phyloP scores from a whole-genome alignment of 2,113 vertebrate species.

The Kryptolebias marmoratus region DNA sequence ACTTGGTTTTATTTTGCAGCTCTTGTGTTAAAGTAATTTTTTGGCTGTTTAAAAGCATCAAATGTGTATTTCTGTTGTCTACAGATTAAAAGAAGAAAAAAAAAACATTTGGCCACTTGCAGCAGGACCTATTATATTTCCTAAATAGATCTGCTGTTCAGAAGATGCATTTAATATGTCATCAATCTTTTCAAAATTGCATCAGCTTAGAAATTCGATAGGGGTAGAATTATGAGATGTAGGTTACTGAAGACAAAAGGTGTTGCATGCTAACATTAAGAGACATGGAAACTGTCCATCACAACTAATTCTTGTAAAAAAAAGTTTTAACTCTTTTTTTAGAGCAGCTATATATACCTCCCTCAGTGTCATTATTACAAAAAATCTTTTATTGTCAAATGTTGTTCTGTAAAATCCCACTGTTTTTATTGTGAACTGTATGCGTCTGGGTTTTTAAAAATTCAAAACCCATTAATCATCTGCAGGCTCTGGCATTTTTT shows the following conservation, averaged over 20 bases:
- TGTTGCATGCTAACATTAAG: not conserved
- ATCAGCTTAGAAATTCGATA: not conserved
- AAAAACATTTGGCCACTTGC: slow-evolving; percentile 25
- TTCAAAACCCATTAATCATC: slow-evolving; percentile 28
- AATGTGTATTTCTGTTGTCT: slow-evolving; percentile 30
- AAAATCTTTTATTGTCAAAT: not conserved
- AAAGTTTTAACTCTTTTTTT: no score
- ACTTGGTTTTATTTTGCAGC: slow-evolving; percentile 53
- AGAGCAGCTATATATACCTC: no score
- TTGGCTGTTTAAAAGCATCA: slow-evolving; percentile 36
- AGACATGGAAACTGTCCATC: not conserved
- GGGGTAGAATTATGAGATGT: not conserved
- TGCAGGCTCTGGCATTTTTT: slow-evolving; percentile 8
- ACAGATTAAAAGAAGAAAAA: slow-evolving; percentile 12
- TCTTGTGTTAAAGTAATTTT: slow-evolving; percentile 52
- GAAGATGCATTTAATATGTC: not conserved
- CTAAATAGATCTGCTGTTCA: slow-evolving; percentile 8
- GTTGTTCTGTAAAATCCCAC: not conserved
- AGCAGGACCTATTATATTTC: not conserved
- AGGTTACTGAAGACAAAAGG: not conserved
- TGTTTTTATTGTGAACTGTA: not conserved
- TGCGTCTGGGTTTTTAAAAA: slow-evolving; percentile 5
- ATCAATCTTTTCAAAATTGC: not conserved
- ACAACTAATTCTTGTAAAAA: not conserved
- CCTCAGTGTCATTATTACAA: not conserved